Conservation (phyloP, 2,113 vertebrate genomes). For the Telmatochromis sp. region DNA sequence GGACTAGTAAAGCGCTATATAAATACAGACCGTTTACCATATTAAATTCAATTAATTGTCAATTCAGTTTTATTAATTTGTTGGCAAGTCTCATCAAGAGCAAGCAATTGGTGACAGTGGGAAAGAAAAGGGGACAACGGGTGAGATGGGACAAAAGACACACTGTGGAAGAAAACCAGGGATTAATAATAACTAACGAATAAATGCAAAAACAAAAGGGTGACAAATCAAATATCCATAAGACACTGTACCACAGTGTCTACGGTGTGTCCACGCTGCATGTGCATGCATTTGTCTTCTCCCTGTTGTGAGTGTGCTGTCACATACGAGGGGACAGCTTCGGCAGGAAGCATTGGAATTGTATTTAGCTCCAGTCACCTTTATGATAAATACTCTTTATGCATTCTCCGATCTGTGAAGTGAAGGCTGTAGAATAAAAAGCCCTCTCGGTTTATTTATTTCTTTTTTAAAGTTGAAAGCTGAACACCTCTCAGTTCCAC, state of each 20-base stretch:
- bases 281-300: neutral
- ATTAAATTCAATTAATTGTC: neutral
- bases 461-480: neutral
- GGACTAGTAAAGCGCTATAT: too few relatives aligned
- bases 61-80: neutral
- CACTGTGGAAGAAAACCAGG: neutral
- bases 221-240: neutral
- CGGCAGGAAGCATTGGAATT: neutral
- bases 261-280: neutral
- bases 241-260: neutral
- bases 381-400: neutral
- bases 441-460: slow-evolving; percentile 33
- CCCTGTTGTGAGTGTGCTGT: neutral
- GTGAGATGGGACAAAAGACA: neutral
- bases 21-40: too few relatives aligned
- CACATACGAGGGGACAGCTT: neutral
- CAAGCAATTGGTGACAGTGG: neutral
- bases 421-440: neutral
- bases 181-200: neutral
- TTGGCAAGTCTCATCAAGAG: neutral
- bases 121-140: neutral
- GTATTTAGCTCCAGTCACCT: neutral
- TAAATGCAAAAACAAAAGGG: neutral
- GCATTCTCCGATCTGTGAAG: neutral
- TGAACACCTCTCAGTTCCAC: neutral